phyloP scores from a whole-genome alignment of 2,797 vertebrate genomes.

The Echiichthys vipera region DNA sequence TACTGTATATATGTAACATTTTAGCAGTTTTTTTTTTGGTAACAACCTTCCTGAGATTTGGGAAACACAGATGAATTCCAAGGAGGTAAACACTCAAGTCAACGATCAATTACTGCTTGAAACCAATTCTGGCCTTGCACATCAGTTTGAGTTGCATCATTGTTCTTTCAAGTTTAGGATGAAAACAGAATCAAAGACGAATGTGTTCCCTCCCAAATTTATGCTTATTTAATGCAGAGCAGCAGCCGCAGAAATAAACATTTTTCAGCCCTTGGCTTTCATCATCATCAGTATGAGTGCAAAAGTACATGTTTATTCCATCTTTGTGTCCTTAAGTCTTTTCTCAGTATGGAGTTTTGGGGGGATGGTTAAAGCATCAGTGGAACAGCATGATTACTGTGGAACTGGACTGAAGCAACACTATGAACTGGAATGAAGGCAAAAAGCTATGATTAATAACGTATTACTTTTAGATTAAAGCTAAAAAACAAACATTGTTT shows the following conservation, averaged over 20 bases:
- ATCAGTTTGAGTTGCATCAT: conserved; percentile 31
- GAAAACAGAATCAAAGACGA: conserved; percentile 37
- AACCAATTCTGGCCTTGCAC: conserved; percentile 35
- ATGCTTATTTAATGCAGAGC: conserved; percentile 45
- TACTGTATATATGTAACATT: neutral
- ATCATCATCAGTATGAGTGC: conserved; percentile 6
- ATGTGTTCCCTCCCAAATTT: conserved; percentile 30
- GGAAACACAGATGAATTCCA: conserved; percentile 12
- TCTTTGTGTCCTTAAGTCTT: conserved; percentile 1
- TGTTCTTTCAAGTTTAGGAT: conserved; percentile 39
- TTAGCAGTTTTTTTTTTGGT: neutral
- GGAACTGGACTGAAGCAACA: neutral
- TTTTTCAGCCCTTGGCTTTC: conserved; percentile 40
- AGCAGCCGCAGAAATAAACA: conserved; percentile 37
- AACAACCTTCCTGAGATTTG: neutral
- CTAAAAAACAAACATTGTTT: neutral
- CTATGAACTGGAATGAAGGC: neutral
- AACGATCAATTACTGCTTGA: conserved; percentile 40
- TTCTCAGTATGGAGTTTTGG: neutral
- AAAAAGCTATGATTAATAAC: neutral
- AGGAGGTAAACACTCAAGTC: conserved; percentile 36
- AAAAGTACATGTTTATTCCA: neutral
- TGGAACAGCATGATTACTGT: conserved; percentile 5
- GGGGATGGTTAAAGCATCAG: neutral
- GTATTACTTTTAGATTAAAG: neutral